These are phyloP conservation scores for Empis livida DNA, from an alignment of 2,888 invertebrate species.

Conservation along the genomic window DNA sequence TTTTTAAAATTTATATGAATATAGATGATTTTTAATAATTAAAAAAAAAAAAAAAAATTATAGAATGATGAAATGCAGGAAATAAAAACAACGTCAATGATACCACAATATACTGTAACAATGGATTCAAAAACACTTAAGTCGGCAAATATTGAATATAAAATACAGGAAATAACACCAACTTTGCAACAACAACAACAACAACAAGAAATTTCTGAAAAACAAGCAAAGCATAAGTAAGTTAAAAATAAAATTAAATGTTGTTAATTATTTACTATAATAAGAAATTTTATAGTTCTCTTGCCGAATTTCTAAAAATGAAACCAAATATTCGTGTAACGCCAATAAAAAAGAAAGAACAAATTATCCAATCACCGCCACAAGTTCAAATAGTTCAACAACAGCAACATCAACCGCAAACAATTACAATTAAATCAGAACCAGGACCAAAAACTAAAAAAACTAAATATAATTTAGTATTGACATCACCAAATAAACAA, in stretches of 20 bases:
- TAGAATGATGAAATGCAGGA: conserved; percentile 13
- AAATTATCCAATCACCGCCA: conserved; percentile 2
- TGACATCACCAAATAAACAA: conserved; percentile 24
- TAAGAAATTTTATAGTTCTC: conserved; percentile 17
- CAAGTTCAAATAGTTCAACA: conserved; percentile 9
- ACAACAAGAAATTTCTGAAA: conserved; percentile 20
- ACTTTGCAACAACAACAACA: conserved; percentile 10
- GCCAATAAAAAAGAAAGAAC: conserved; percentile 17
- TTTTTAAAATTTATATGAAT: not conserved
- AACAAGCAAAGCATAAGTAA: conserved; percentile 30
- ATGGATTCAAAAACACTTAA: conserved; percentile 25
- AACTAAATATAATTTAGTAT: conserved; percentile 32
- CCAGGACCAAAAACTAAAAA: conserved; percentile 25
- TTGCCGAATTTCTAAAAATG: conserved; percentile 31
- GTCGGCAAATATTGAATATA: conserved; percentile 25
- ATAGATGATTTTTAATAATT: too few species aligned
- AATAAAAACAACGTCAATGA: conserved; percentile 14
- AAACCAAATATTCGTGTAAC: conserved; percentile 34
- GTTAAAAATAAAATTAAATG: conserved; percentile 1
- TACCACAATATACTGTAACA: conserved; percentile 35
- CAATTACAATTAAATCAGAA: conserved; percentile 21
- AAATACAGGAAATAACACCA: conserved; percentile 16
- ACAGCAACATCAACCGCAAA: conserved; percentile 15
- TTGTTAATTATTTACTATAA: too few species aligned
- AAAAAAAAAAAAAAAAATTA: too few species aligned